Base-by-base conservation (phyloP, 2,797 vertebrate species). In the Mallotus villosus region DNA sequence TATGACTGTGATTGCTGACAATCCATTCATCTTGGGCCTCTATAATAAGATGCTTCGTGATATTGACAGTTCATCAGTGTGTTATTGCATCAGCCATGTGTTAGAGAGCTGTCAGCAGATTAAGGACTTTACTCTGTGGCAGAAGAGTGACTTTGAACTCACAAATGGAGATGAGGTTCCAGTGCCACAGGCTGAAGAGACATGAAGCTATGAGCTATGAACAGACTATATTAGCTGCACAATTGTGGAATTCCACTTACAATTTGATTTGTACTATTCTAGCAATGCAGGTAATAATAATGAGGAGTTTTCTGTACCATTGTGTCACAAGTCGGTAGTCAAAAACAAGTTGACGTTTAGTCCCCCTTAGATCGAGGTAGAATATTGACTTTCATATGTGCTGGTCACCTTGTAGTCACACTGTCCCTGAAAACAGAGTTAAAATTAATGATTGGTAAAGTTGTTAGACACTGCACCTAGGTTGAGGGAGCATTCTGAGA, bases 401-500 rank as follows among this genome's bases (percentile, higher is more conserved):
- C 41, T 46, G 41, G 41, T 14, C 41, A 12, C 17, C 19, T 55
- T n/a, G 51, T n/a, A 55, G 19, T 55, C 51, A 7, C 53, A 57
- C 53, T 57, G n/a, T 57, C 17, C 53, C 19, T 8, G n/a, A 51
- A 51, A 51, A 29, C 27, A 29, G 27, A 8, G n/a, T 9, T 57
- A 4, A 57, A 57, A 21, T 57, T 5, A 57, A 57, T 57, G 53
- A 57, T n/a, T 55, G 51, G 19, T 55, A 12, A 59, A 21, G 21
- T 59, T 59, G 57, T 59, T 57, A 21, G 55, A 57, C 19, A 63
- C 27, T 32, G 61, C 61, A 41, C 32, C n/a, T 64, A 5, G 53
- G 53, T 59, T 37, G 19, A 17, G 51, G 51, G 19, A 37, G 19
- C 7, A 37, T 64, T 41, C n/a, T n/a, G 7, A 21, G 17, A 22